These are phyloP conservation scores for Dendroctonus ponderosae DNA, from an alignment of 1,140 invertebrate genomes.

Conservation along the genomic window DNA sequence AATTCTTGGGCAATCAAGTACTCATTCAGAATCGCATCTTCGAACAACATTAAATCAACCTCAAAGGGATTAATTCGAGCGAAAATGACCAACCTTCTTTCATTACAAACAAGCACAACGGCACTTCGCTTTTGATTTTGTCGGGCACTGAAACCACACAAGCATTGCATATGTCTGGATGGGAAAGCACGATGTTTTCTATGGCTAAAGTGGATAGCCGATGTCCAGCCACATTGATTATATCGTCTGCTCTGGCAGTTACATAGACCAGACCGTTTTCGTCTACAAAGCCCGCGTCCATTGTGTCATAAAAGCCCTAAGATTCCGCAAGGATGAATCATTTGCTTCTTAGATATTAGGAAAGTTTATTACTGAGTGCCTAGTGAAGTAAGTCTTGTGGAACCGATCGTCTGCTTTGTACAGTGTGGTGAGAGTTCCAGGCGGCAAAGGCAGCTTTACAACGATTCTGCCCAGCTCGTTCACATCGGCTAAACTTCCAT, in stretches of 20 bases:
- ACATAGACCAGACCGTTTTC: constrained; percentile 84
- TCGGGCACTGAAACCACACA: constrained; percentile 89
- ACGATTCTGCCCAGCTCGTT: constrained; percentile 82
- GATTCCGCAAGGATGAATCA: constrained; percentile 15
- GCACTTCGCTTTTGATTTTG: constrained; percentile 83
- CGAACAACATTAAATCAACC: constrained; percentile 33
- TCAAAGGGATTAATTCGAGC: neutral
- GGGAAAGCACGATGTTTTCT: constrained; percentile 84
- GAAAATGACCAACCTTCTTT: constrained; percentile 53
- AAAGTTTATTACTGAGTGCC: constrained; percentile 66
- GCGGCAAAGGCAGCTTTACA: constrained; percentile 82
- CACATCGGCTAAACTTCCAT: constrained; percentile 63
- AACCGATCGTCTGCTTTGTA: constrained; percentile 82
- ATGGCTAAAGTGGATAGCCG: constrained; percentile 82
- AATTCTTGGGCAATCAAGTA: constrained; percentile 64
- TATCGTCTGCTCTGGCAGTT: constrained; percentile 87
- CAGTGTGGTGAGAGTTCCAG: constrained; percentile 79
- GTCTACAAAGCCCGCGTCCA: constrained; percentile 88
- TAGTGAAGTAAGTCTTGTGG: constrained; percentile 76
- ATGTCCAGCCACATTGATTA: constrained; percentile 95
- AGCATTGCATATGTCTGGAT: constrained; percentile 78
- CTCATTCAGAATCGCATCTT: constrained; percentile 59
- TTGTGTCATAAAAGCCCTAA: constrained; percentile 94
- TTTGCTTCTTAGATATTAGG: neutral
- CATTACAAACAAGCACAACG: constrained; percentile 81